These are phyloP conservation scores for Phyllotreta cruciferae DNA, from an alignment of 2,888 invertebrate genomes.

Conservation along the genomic window DNA sequence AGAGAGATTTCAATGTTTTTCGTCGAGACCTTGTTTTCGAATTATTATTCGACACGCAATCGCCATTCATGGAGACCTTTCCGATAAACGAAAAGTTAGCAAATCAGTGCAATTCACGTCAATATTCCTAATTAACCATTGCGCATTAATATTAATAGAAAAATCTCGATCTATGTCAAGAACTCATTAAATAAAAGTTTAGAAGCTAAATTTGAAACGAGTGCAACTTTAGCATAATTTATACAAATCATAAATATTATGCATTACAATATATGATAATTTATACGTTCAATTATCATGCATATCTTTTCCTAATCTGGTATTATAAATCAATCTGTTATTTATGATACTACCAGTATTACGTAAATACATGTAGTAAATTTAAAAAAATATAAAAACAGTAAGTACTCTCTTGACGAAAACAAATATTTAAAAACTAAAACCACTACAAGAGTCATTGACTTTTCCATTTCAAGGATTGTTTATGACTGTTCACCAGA, in stretches of 20 bases:
- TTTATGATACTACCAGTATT: conserved; percentile 8
- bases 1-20: no score
- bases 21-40: no score
- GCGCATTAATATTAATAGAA: background rate
- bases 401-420: background rate
- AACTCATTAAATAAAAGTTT: conserved; percentile 3
- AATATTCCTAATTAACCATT: no score
- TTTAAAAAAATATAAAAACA: background rate
- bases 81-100: no score
- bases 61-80: no score
- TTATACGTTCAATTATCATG: conserved; percentile 10
- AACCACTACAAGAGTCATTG: no score
- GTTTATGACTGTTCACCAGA: no score
- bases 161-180: conserved; percentile 5
- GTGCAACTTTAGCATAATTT: conserved; percentile 15
- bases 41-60: no score
- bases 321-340: conserved; percentile 11
- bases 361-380: background rate
- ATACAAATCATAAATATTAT: conserved; percentile 12
- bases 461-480: no score
- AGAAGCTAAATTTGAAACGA: conserved; percentile 5
- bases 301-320: conserved; percentile 13
- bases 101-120: no score
- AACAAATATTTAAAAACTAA: no score
- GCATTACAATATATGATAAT: conserved; percentile 14